Evolutionary conservation across 1,140 invertebrate species (phyloP), one percentile per base, ranked within the genome.

Genomic region (Eriosoma lanigerum): DNA sequence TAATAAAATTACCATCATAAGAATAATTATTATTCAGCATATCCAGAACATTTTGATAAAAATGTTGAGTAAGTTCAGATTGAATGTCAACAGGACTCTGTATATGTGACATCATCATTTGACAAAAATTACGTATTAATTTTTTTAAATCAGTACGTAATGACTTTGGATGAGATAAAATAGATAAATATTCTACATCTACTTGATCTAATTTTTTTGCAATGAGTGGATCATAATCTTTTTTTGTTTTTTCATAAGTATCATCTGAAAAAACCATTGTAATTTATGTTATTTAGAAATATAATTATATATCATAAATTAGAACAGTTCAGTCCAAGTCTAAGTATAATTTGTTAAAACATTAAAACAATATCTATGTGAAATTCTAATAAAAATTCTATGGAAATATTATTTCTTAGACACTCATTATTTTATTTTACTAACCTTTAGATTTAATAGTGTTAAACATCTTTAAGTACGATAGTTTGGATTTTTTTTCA

Each of bases 201-300:
- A 78, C 29, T 78, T 78, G 75, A 8, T 78, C 75, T 12, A 78
- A 46, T 62, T 78, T 78, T n/a, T 78, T 78, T 29, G 56, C 3
- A 10, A 78, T 78, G 48, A 78, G 0, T 46, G 75, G 75, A 62
- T 78, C 75, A 60, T 62, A 60, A 62, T 78, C 56, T 46, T 78
- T 78, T 62, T 78, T 60, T 19, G 21, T 12, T 58, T 78, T 78
- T 44, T 26, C 56, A 68, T 82, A 81, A 73, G 82, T 82, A 70
- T 84, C 52, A 56, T 81, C 64, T 44, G 78, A 76, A 54, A 60
- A 46, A 38, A 66, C n/a, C n/a, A n/a, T n/a, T n/a, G n/a, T n/a
- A n/a, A n/a, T n/a, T n/a, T n/a, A n/a, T n/a, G n/a, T 38, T 38
- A 38, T 38, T 38, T 38, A 38, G 8, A 38, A 38, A 38, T 38